Conservation (phyloP, 2,113 vertebrate genomes). For the Microtus montanus region DNA sequence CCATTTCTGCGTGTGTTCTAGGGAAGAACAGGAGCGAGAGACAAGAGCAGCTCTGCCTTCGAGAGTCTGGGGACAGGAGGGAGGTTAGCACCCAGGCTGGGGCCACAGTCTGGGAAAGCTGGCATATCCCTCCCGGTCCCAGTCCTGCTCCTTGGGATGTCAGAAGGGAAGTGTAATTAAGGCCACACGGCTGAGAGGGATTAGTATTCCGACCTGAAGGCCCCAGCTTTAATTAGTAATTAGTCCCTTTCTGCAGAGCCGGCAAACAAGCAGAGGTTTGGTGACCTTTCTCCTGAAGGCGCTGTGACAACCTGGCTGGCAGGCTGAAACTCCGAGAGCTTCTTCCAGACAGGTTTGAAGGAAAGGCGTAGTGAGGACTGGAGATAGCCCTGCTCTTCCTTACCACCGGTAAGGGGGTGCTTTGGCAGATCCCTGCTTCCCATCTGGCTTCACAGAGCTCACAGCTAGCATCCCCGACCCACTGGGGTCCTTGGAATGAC, state of each 20-base stretch:
- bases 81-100: accelerated
- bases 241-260: slow-evolving; percentile 59
- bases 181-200: slow-evolving; percentile 46
- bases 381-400: accelerated
- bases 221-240: slow-evolving; percentile 70
- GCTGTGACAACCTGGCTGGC: not conserved
- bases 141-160: not conserved
- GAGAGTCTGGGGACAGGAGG: not conserved
- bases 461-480: not conserved
- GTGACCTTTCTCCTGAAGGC: slow-evolving; percentile 54
- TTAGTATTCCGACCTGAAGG: slow-evolving; percentile 71
- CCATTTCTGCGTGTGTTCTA: accelerated
- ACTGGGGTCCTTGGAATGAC: not conserved
- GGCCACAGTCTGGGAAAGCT: not conserved
- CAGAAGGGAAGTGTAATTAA: slow-evolving; percentile 50
- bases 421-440: not conserved
- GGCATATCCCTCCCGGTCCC: accelerated
- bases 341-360: not conserved
- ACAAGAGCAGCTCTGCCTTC: not conserved
- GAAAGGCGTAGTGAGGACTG: accelerated
- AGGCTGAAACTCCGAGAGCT: accelerated
- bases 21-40: slow-evolving; percentile 5
- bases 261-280: not conserved
- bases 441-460: not conserved
- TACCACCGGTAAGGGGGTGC: accelerated